Evolutionary conservation across 1,140 invertebrate genomes (phyloP), one percentile per base, ranked within the genome.

Genomic region (Drosophila kepulauana): DNA sequence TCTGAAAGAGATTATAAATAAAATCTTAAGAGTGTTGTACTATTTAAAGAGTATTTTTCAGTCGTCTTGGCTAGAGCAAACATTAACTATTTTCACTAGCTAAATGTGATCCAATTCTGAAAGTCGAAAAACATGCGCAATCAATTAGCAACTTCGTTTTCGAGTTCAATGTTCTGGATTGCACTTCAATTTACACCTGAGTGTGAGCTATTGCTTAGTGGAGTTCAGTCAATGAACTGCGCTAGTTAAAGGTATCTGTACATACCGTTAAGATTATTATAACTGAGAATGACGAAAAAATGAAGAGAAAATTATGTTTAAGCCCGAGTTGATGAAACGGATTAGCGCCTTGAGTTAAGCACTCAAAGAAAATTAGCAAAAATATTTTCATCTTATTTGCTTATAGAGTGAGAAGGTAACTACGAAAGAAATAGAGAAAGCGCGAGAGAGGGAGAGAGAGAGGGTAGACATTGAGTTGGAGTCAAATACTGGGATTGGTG

Each of bases 291-390:
- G 13, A 30, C 56, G 46, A n/a, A 33, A 43, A 65, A 45, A n/a
- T 16, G 4, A 16, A 6, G n/a, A 46, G 28, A 25, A 38, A 67
- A 79, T 82, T 82, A 54, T 87, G 68, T 13, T 43, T 10, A 54
- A 35, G 78, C 48, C 66, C 73, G 51, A 87, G 84, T 87, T 87
- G 68, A 70, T 54, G 20, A 33, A 70, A 56, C 30, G 71, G 78
- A 84, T 87, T 87, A 87, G 63, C 84, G 71, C 69, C 62, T 61
- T 66, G 35, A 13, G 76, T 57, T 63, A 74, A 88, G 76, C 80
- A 68, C 79, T 88, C 76, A 73, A 74, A 81, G 66, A 54, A 82
- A 87, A 84, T 88, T 70, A 85, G 75, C 82, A 62, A 65, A 85
- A 78, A 57, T 79, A 54, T 62, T 73, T 62, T 75, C 62, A 70